phyloP scores from a whole-genome alignment of 2,888 invertebrate genomes.

The Electrophaes corylata region DNA sequence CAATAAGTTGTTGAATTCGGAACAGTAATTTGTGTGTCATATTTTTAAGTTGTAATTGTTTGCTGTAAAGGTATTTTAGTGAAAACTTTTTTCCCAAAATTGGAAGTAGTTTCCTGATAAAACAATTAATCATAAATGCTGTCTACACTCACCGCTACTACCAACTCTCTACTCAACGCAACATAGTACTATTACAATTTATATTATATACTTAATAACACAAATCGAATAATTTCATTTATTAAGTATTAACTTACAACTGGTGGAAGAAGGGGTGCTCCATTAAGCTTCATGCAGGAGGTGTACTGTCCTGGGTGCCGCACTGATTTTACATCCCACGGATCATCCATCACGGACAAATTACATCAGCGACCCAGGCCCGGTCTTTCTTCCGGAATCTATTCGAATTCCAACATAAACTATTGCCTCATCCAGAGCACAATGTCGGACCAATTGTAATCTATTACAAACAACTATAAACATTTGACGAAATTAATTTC shows the following conservation, averaged over 20 bases:
- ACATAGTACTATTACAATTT: not conserved
- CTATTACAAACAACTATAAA: conserved; percentile 50
- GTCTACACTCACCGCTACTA: too few relatives aligned
- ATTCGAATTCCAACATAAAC: conserved; percentile 9
- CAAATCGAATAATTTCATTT: not conserved
- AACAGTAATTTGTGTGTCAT: conserved; percentile 19
- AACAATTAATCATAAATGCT: not conserved
- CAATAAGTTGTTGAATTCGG: conserved; percentile 17
- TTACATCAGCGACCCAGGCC: conserved; percentile 37
- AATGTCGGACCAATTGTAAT: conserved; percentile 15
- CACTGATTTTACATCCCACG: conserved; percentile 78
- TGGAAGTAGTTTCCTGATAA: not conserved
- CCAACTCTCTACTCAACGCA: not conserved
- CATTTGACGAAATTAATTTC: conserved; percentile 53
- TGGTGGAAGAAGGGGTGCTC: conserved; percentile 89
- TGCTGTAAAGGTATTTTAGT: conserved; percentile 26
- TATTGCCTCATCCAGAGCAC: conserved; percentile 26
- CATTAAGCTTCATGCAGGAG: conserved; percentile 90
- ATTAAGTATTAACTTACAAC: conserved; percentile 85
- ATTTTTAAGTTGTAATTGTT: conserved; percentile 8
- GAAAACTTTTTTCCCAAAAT: not conserved
- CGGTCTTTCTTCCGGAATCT: conserved; percentile 2
- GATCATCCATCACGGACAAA: conserved; percentile 69
- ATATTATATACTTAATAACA: not conserved
- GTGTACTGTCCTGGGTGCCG: conserved; percentile 77